A percentile compares a stretch with the other conserved stretches of the same genome.
phyloP scores from a whole-genome alignment of 2,888 invertebrate species.

The Amaurobius ferox region DNA sequence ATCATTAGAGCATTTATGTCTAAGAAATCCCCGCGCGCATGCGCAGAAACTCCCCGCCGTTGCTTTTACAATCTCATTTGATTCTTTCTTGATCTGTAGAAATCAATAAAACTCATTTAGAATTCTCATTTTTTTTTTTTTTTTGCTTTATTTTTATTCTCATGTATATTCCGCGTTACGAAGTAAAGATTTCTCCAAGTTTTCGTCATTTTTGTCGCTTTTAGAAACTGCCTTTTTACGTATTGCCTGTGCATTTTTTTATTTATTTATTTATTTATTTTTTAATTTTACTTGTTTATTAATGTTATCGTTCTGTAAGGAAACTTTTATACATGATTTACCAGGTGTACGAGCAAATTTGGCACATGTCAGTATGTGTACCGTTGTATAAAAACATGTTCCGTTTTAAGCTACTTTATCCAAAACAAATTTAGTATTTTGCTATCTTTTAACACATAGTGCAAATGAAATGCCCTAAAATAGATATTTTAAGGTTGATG shows the following conservation, averaged over 20 bases:
- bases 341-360: background rate
- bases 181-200: constrained; percentile 16
- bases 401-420: no score
- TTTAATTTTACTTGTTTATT: no score
- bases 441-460: no score
- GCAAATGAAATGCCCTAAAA: no score
- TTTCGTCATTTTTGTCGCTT: constrained; percentile 61
- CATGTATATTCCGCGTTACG: constrained; percentile 36
- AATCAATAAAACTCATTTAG: constrained; percentile 71
- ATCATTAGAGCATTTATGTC: constrained; percentile 55
- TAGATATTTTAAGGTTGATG: no score
- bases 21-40: constrained; percentile 13
- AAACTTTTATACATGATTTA: constrained; percentile 1
- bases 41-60: constrained; percentile 17
- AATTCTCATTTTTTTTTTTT: constrained; percentile 37
- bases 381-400: no score
- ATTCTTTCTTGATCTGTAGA: constrained; percentile 59
- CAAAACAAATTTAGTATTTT: no score
- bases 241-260: background rate
- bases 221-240: constrained; percentile 23
- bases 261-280: constrained; percentile 17
- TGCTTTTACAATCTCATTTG: constrained; percentile 62
- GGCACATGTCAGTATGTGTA: no score
- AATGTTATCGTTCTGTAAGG: constrained; percentile 1
- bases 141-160: constrained; percentile 22